A percentile compares a stretch with the other conserved stretches of the same genome.
These are phyloP conservation scores for Montipora capricornis DNA, from an alignment of 64 coral and sea anemone species.

Conservation along the genomic window DNA sequence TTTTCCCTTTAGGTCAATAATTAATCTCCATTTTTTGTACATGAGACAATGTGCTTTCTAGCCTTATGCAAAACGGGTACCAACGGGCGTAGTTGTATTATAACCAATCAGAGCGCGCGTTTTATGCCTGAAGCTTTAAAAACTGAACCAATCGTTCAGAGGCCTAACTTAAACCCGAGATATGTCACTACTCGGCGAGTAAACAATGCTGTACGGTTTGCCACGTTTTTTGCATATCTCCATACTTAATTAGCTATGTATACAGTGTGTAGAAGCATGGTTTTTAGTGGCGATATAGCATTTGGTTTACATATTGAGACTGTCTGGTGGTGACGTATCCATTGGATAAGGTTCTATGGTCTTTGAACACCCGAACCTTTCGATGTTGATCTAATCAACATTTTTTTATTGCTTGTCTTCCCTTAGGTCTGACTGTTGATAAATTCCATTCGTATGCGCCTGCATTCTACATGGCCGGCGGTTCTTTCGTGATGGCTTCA, in stretches of 20 bases:
- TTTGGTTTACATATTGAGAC: background rate
- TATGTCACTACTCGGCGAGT: background rate
- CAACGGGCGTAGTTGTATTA: background rate
- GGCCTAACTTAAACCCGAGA: background rate
- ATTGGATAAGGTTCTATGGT: background rate
- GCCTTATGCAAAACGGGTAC: background rate
- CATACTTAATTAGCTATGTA: background rate
- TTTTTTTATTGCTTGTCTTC: background rate
- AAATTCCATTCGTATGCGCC: background rate
- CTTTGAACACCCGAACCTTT: background rate
- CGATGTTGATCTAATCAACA: background rate
- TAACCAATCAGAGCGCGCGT: background rate
- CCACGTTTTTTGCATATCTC: background rate
- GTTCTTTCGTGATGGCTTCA: background rate
- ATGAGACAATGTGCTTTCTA: background rate
- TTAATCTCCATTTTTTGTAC: too few species aligned
- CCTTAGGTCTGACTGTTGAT: conserved; percentile 2
- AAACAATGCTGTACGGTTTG: too few species aligned
- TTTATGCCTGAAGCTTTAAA: background rate
- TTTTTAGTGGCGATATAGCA: background rate
- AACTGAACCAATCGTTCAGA: background rate
- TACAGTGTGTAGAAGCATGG: background rate
- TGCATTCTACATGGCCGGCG: conserved; percentile 3
- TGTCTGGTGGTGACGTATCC: background rate
- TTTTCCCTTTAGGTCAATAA: background rate